Base-by-base conservation (phyloP, 1,140 invertebrate species). In the Eurosta solidaginis region DNA sequence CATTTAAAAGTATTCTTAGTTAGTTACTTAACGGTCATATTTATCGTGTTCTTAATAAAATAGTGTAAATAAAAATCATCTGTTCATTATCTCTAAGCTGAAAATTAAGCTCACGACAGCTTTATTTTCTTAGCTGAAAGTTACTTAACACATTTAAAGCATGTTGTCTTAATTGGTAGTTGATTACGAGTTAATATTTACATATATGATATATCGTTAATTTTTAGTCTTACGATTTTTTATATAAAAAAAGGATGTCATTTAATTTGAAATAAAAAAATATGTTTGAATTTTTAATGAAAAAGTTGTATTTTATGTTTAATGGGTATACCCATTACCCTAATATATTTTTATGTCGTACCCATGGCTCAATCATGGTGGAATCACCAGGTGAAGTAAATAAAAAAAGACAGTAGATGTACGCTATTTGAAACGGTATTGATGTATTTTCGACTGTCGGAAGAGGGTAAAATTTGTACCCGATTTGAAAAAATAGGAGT, bases 181-280 rank as follows among this genome's bases (percentile, higher is more conserved):
- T n/a, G n/a, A n/a, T n/a, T n/a, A n/a, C n/a, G n/a, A n/a, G n/a
- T n/a, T n/a, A n/a, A n/a, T 47, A 47, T 47, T 10, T 47, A 47
- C 1, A 40, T 59, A 17, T 33, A 10, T 36, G 33, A 1, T n/a
- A n/a, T n/a, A n/a, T n/a, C n/a, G n/a, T 68, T 68, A 40, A 68
- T 29, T 6, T 40, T 68, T 68, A 68, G 27, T 40, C 17, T 68
- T 68, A 68, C 59, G 33, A 68, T 40, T 68, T 68, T 68, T 68
- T 68, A 68, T 68, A 68, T 68, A 68, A 47, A 47, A 47, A 17
- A 40, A 68, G 59, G 14, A 40, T 40, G 33, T 40, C 20, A 42
- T n/a, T 7, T 40, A 68, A 6, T 68, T 40, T 17, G 33, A 40
- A 68, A 68, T 68, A 68, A 68, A 68, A n/a, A 33, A 68, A 20